Conservation (phyloP, 1,140 invertebrate genomes). For the Paramacrobiotus metropolitanus region DNA sequence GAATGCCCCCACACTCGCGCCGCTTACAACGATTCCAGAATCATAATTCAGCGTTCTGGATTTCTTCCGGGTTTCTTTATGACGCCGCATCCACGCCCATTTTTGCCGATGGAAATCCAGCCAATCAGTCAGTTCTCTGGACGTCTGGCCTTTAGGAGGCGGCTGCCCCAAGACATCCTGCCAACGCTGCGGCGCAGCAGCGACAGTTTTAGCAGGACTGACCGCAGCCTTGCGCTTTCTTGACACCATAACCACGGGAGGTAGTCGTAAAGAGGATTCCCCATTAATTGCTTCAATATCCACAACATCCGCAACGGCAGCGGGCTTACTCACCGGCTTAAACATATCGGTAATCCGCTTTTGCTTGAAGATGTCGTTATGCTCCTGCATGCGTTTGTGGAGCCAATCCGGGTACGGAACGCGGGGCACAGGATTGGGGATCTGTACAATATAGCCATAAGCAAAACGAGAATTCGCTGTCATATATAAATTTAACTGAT, state of each 20-base stretch:
- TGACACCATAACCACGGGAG: neutral
- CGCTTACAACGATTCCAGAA: slow-evolving; percentile 15
- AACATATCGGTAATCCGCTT: slow-evolving; percentile 85
- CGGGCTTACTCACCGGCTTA: slow-evolving; percentile 6
- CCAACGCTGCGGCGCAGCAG: slow-evolving; percentile 37
- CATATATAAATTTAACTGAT: too few relatives aligned
- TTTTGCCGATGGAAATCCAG: slow-evolving; percentile 77
- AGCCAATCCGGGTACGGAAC: slow-evolving; percentile 91
- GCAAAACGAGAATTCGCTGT: too few relatives aligned
- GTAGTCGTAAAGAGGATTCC: neutral
- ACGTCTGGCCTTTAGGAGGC: slow-evolving; percentile 45
- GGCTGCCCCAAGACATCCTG: slow-evolving; percentile 58
- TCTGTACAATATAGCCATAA: too few relatives aligned
- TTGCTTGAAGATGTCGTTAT: slow-evolving; percentile 72
- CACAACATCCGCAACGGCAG: neutral
- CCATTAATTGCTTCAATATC: neutral
- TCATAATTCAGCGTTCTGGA: neutral
- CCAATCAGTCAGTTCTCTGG: slow-evolving; percentile 46
- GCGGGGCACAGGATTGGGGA: slow-evolving; percentile 78
- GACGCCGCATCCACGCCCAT: slow-evolving; percentile 36
- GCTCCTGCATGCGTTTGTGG: slow-evolving; percentile 78
- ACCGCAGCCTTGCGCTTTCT: neutral
- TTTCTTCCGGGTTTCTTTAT: slow-evolving; percentile 17
- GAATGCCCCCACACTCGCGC: slow-evolving; percentile 17
- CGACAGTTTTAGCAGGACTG: neutral